Percentiles rank a stretch among this genome's conserved stretches.
phyloP scores from a whole-genome alignment of 2,797 vertebrate genomes.

The Orestias chungarensis region DNA sequence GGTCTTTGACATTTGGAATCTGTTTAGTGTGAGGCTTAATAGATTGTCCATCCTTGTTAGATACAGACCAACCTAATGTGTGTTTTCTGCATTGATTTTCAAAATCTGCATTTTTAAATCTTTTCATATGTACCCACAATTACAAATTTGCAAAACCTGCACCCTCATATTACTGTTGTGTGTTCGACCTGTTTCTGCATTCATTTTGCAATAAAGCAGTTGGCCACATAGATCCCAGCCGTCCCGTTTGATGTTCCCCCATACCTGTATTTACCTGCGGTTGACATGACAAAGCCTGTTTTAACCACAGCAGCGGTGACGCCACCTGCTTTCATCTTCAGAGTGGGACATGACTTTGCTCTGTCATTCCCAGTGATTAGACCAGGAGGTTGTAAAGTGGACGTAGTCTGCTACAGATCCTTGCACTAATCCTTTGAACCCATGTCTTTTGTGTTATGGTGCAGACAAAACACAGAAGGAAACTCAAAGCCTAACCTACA shows the following conservation, averaged over 20 bases:
- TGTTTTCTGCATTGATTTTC: not conserved
- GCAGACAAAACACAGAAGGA: not conserved
- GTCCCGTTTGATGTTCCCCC: conserved; percentile 48
- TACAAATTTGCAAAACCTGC: not conserved
- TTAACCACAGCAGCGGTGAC: conserved; percentile 41
- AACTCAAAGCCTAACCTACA: conserved; percentile 2
- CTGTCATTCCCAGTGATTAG: conserved; percentile 63
- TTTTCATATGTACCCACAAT: not conserved
- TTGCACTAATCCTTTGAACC: conserved; percentile 57
- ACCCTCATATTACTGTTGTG: not conserved
- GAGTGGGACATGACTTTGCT: conserved; percentile 43
- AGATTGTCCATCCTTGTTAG: no score
- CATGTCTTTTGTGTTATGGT: conserved; percentile 26
- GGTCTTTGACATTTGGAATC: conserved; percentile 18
- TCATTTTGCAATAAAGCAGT: conserved; percentile 36
- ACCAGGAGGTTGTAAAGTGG: conserved; percentile 31
- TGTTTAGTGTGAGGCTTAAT: conserved; percentile 19
- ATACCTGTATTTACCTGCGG: conserved; percentile 69
- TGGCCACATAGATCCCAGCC: conserved; percentile 27
- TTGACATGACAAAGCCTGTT: conserved; percentile 36
- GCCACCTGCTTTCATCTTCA: conserved; percentile 57
- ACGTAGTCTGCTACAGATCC: conserved; percentile 41
- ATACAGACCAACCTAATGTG: not conserved
- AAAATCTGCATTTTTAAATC: conserved; percentile 13
- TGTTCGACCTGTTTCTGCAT: conserved; percentile 1